Evolutionary conservation across 2,113 vertebrate species (phyloP).

Genomic region (Pterocles gutturalis): DNA sequence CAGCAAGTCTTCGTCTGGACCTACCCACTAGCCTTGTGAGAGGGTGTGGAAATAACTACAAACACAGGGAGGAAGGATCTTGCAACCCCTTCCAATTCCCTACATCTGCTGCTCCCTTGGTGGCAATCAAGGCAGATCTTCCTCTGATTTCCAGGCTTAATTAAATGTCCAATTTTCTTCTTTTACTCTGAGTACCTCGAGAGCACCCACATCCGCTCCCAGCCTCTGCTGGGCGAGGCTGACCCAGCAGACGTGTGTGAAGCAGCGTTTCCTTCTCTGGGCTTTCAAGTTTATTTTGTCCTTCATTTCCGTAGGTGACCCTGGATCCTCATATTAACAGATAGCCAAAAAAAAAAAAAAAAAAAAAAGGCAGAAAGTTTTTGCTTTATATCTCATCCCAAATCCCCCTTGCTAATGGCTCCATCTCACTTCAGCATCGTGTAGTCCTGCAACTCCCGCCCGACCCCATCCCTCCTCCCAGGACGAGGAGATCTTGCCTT

Average conservation of each 20-base stretch:
- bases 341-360: not conserved
- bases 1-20: not conserved
- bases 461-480: not conserved
- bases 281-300: not conserved
- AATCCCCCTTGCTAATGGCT: not conserved
- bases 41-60: not conserved
- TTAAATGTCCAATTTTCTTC: not conserved
- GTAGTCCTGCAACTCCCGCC: not conserved
- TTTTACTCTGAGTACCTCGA: not conserved
- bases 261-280: not conserved
- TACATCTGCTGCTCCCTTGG: not conserved
- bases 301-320: not conserved
- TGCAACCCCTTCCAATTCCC: not conserved
- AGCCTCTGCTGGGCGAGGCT: not conserved
- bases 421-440: not conserved
- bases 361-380: not conserved
- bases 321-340: not conserved
- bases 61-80: not conserved
- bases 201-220: not conserved
- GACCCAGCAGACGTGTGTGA: not conserved
- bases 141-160: not conserved
- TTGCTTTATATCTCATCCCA: not conserved
- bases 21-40: rapidly evolving
- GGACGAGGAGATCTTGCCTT: not conserved
- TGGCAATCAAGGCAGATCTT: not conserved